Conservation (phyloP, 2,113 vertebrate genomes). For the Tricholaema leucomelas region DNA sequence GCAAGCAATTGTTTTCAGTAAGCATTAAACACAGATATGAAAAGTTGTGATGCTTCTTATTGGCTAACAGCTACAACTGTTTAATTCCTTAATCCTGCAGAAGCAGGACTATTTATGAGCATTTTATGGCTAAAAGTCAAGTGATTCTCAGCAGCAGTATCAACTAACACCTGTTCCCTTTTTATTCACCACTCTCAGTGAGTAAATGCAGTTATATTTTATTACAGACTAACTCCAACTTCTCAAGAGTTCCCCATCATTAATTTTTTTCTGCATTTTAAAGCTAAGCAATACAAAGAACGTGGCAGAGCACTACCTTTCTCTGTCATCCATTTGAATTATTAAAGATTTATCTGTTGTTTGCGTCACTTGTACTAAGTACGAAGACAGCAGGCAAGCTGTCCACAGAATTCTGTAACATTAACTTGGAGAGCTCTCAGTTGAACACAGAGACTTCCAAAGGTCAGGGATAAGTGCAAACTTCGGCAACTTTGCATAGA, state of each 20-base stretch:
- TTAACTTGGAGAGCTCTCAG: background rate
- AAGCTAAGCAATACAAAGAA: background rate
- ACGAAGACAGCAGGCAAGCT: background rate
- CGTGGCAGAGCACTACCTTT: background rate
- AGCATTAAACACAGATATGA: background rate
- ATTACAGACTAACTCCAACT: background rate
- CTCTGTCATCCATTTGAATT: background rate
- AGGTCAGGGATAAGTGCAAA: background rate
- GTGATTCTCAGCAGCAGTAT: background rate
- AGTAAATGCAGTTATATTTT: background rate
- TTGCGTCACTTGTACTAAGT: background rate
- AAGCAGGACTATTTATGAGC: background rate
- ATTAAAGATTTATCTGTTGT: background rate
- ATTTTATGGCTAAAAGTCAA: background rate
- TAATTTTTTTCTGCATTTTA: background rate
- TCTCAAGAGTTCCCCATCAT: background rate
- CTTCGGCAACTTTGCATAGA: background rate
- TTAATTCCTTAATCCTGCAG: background rate
- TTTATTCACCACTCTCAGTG: background rate
- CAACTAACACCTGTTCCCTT: background rate
- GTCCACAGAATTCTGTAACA: background rate
- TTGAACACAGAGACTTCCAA: background rate
- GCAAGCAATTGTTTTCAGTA: background rate
- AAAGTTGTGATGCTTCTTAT: background rate
- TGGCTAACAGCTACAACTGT: background rate